phyloP scores from a whole-genome alignment of 2,797 vertebrate genomes.

The Fringilla coelebs region DNA sequence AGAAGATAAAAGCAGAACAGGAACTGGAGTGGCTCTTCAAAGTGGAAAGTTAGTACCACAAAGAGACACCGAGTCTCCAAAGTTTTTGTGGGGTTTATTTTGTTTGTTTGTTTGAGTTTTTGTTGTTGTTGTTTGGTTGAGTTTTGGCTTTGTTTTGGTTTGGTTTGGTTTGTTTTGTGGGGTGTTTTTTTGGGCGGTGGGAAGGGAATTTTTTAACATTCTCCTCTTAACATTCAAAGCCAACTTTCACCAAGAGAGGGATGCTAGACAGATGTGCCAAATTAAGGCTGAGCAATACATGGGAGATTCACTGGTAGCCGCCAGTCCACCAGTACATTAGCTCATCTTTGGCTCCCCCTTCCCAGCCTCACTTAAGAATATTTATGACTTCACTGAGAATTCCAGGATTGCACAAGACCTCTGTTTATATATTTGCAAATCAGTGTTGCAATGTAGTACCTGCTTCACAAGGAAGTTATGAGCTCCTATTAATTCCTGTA shows the following conservation, averaged over 20 bases:
- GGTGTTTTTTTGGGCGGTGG: not conserved
- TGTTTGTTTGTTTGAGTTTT: not conserved
- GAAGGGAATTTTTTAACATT: not conserved
- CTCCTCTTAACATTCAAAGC: not conserved
- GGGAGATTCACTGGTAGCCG: not conserved
- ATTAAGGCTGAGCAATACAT: not conserved
- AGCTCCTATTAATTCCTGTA: not conserved
- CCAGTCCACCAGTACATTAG: not conserved
- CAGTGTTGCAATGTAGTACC: not conserved
- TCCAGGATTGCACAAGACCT: not conserved
- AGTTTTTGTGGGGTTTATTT: not conserved
- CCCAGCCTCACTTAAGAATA: not conserved
- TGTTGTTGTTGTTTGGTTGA: not conserved
- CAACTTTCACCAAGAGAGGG: not conserved
- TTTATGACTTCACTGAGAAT: not conserved
- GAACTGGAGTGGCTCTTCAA: not conserved
- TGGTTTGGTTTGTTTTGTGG: not conserved
- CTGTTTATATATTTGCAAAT: not conserved
- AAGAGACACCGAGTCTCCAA: not conserved
- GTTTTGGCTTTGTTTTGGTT: not conserved
- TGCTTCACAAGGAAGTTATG: not conserved
- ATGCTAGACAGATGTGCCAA: not conserved
- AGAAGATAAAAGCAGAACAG: not conserved
- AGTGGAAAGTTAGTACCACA: not conserved
- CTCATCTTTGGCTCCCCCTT: not conserved